phyloP scores from a whole-genome alignment of 1,140 invertebrate genomes.

The Nixonia krombeini region DNA sequence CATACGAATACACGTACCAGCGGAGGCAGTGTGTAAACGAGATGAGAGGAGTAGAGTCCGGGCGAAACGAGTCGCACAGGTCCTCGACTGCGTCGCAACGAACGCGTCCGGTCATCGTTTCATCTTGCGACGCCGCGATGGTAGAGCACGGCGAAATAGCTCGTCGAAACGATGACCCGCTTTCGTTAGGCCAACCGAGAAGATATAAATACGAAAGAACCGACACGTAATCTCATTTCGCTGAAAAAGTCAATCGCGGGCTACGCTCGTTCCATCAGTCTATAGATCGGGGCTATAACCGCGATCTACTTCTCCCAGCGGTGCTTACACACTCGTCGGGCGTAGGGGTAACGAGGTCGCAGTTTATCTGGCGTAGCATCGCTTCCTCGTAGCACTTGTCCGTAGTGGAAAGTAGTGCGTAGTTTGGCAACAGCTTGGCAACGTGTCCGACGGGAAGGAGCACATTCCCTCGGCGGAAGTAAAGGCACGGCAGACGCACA shows the following conservation, averaged over 20 bases:
- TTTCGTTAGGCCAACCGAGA: too few relatives aligned
- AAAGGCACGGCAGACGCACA: slow-evolving; percentile 25
- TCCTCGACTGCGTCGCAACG: too few relatives aligned
- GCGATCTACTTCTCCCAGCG: slow-evolving; percentile 34
- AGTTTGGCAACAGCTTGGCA: slow-evolving; percentile 37
- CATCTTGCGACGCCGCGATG: too few relatives aligned
- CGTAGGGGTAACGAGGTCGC: slow-evolving; percentile 51
- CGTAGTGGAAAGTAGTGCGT: slow-evolving; percentile 45
- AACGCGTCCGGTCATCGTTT: too few relatives aligned
- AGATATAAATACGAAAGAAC: slow-evolving; percentile 5
- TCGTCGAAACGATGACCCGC: too few relatives aligned
- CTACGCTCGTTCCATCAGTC: too few relatives aligned
- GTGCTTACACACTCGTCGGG: slow-evolving; percentile 24
- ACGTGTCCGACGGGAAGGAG: slow-evolving; percentile 26
- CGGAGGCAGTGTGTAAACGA: too few relatives aligned
- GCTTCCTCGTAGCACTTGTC: slow-evolving; percentile 41
- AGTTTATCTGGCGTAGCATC: slow-evolving; percentile 57
- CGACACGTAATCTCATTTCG: slow-evolving; percentile 17
- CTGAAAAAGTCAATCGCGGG: slow-evolving; percentile 14
- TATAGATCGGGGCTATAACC: slow-evolving; percentile 32
- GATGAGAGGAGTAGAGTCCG: too few relatives aligned
- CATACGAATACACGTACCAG: too few relatives aligned
- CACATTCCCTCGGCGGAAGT: slow-evolving; percentile 26
- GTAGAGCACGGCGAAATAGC: too few relatives aligned
- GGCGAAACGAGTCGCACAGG: too few relatives aligned